A percentile compares a stretch with the other conserved stretches of the same genome.
Evolutionary conservation across 1,140 invertebrate species (phyloP).

Genomic region (Cephus cinctus): DNA sequence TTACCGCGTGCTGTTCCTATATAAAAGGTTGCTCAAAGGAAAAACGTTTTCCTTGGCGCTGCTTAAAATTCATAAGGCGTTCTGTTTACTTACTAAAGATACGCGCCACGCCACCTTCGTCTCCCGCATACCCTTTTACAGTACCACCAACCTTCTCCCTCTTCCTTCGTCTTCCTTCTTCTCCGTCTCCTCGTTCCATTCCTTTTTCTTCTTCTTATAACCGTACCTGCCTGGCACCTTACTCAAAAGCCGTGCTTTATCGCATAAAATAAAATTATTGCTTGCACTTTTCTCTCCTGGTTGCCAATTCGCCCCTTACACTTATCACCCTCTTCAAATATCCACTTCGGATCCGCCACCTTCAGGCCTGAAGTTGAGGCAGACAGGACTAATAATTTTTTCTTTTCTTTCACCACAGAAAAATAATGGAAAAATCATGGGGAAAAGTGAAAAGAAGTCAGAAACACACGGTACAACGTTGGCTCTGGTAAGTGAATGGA

Average conservation of each 20-base stretch:
- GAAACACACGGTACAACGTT: too few relatives aligned
- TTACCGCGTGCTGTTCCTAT: slow-evolving; percentile 19
- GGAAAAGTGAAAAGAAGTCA: too few relatives aligned
- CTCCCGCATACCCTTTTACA: too few relatives aligned
- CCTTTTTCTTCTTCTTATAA: slow-evolving; percentile 19
- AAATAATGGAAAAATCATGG: too few relatives aligned
- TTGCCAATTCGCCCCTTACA: not conserved
- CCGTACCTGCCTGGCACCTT: not conserved
- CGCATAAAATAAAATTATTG: slow-evolving; percentile 50
- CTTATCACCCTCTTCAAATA: not conserved
- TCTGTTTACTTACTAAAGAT: slow-evolving; percentile 54
- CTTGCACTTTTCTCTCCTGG: slow-evolving; percentile 34
- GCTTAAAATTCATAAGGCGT: slow-evolving; percentile 53
- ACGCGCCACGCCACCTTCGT: slow-evolving; percentile 24
- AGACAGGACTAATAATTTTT: too few relatives aligned
- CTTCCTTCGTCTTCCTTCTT: slow-evolving; percentile 4
- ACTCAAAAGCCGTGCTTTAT: slow-evolving; percentile 41
- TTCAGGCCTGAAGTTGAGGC: too few relatives aligned
- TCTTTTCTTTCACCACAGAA: too few relatives aligned
- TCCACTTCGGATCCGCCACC: not conserved
- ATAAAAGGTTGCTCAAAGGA: slow-evolving; percentile 31
- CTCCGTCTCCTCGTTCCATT: slow-evolving; percentile 13
- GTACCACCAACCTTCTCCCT: slow-evolving; percentile 9
- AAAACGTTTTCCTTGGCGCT: slow-evolving; percentile 30
- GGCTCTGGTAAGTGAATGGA: too few relatives aligned